Base-by-base conservation (phyloP, 2,888 invertebrate species). In the Gisinianus flammeolus region DNA sequence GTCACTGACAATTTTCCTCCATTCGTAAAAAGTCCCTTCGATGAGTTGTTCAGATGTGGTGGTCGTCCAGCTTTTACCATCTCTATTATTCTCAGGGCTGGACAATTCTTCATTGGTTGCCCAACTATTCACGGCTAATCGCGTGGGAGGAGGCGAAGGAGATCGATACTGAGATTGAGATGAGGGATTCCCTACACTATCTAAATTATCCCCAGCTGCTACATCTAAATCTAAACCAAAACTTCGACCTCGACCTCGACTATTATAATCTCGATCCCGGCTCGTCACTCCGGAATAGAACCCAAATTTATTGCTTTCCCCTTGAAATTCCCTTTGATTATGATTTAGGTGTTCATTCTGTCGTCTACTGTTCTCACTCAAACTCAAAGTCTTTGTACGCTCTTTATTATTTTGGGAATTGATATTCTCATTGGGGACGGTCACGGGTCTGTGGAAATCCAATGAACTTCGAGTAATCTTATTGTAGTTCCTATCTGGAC, bases 1-100 rank as follows among this genome's bases (percentile, higher is more conserved):
- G 58, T 85, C 84, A 0, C 82, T 81, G 2, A 82, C 79, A 10
- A 83, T 83, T 75, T 80, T 83, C 54, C 84, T 76, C 84, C 84
- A 85, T 69, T 85, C 83, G 33, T 85, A 85, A 79, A 78, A 85
- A 26, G 80, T 82, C 33, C 84, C 84, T 81, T 84, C 84, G n/a
- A 83, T 68, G 12, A 35, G 6, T 35, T 35, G 35, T 35, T 35
- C 35, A 5, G 35, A 35, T 31, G 31, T 31, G 5, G 12, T 68
- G 26, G 68, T 16, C 4, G 8, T 26, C 2, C 16, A 28, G 2
- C 31, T 10, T 22, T 24, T 66, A 30, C 66, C 28, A 66, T 16
- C 28, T 5, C 28, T 19, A 22, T 22, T 22, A 5, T 6, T 5
- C n/a, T 6, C 8, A 10, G 56, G n/a, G 6, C 10, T 5, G 6